Conservation (phyloP, 2,888 invertebrate species). For the Xestia sexstrigata region DNA sequence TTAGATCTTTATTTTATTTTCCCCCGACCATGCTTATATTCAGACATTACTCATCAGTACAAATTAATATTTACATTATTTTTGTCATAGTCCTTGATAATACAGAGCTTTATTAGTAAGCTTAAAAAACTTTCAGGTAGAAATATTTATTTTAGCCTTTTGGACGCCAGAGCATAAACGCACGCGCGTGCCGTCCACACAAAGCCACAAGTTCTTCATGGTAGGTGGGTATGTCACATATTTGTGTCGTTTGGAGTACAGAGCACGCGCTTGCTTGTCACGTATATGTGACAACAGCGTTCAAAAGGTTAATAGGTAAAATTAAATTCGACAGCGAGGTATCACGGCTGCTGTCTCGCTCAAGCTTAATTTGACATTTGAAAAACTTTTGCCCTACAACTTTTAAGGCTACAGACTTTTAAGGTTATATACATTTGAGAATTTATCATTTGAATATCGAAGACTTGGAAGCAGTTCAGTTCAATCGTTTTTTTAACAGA, state of each 20-base stretch:
- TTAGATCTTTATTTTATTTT: background rate
- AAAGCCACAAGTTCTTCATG: too few relatives aligned
- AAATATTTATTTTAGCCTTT: background rate
- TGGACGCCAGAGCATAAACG: too few relatives aligned
- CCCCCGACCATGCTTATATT: conserved; percentile 38
- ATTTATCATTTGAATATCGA: background rate
- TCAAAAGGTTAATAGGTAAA: background rate
- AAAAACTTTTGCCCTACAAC: background rate
- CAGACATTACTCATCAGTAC: conserved; percentile 60
- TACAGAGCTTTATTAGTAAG: background rate
- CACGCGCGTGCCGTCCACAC: too few relatives aligned
- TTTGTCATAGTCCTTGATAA: conserved; percentile 35
- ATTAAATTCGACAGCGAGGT: background rate
- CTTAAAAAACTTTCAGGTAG: conserved; percentile 4
- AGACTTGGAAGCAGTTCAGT: background rate
- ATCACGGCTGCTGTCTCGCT: background rate
- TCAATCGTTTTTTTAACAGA: background rate
- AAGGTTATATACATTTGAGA: background rate
- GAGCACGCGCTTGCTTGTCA: too few relatives aligned
- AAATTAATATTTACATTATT: conserved; percentile 53
- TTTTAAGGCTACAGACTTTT: background rate
- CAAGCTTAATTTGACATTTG: background rate
- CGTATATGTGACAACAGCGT: too few relatives aligned
- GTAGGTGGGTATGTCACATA: too few relatives aligned
- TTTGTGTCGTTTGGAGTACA: too few relatives aligned